phyloP scores from a whole-genome alignment of 1,140 invertebrate genomes.

The Asbolus verrucosus region DNA sequence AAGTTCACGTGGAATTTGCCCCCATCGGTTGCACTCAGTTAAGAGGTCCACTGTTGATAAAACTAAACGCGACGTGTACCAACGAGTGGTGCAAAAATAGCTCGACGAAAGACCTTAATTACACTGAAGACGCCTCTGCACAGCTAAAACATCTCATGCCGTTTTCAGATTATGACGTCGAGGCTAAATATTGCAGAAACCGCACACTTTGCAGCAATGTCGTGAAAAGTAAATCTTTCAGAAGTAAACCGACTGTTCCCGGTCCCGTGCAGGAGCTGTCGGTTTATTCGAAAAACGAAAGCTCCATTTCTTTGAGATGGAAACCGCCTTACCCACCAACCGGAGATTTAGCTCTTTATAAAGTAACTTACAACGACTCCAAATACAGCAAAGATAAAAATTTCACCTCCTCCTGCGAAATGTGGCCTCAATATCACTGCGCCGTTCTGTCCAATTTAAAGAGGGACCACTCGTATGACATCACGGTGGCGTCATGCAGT shows the following conservation, averaged over 20 bases:
- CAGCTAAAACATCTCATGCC: constrained; percentile 1
- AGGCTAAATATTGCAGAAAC: background rate
- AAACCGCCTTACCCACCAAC: constrained; percentile 45
- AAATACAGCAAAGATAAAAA: too few relatives aligned
- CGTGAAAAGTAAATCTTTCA: background rate
- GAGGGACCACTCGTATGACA: too few relatives aligned
- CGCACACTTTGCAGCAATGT: background rate
- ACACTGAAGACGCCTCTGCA: background rate
- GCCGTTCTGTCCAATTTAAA: background rate
- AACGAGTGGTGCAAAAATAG: background rate
- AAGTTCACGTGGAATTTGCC: too few relatives aligned
- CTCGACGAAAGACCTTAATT: background rate
- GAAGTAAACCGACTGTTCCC: background rate
- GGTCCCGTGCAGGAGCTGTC: constrained; percentile 1
- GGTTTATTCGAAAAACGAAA: constrained; percentile 42
- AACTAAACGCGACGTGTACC: background rate
- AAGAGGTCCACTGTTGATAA: background rate
- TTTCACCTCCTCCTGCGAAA: background rate
- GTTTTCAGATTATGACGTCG: constrained; percentile 5
- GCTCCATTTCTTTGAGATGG: constrained; percentile 45
- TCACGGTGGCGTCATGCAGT: background rate
- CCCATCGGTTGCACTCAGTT: too few relatives aligned
- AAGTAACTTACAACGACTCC: constrained; percentile 16
- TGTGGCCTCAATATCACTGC: constrained; percentile 39
- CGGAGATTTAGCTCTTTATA: constrained; percentile 31